A percentile compares a stretch with the other conserved stretches of the same genome.
Conservation (phyloP, 2,888 invertebrate genomes). For the Drosophila meridionalis region DNA sequence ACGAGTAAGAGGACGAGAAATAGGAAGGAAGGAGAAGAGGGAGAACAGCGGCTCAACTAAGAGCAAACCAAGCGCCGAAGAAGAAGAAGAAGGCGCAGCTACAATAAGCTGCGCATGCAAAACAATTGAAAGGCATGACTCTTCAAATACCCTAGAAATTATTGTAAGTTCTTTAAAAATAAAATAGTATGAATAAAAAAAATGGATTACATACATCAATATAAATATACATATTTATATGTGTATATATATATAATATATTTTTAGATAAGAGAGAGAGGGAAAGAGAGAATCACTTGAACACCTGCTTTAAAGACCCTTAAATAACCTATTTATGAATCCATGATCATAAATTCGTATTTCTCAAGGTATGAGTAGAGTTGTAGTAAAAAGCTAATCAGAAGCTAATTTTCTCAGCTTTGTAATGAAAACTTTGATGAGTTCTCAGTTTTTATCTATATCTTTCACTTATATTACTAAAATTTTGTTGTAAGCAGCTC, state of each 20-base stretch:
- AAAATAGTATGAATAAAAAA: no score
- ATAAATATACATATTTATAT: not conserved
- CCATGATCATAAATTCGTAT: no score
- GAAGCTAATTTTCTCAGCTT: not conserved
- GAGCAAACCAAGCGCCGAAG: slow-evolving; percentile 6
- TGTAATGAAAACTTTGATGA: not conserved
- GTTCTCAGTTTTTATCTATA: slow-evolving; percentile 6
- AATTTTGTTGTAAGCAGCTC: slow-evolving; percentile 4
- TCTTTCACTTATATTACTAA: not conserved
- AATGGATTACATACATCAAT: not conserved
- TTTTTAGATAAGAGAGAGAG: no score
- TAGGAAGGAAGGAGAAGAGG: slow-evolving; percentile 12
- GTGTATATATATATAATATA: no score
- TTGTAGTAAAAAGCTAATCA: not conserved
- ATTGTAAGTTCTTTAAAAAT: not conserved
- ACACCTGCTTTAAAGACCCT: no score
- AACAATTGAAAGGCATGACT: slow-evolving; percentile 30
- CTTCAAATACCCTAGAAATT: slow-evolving; percentile 32
- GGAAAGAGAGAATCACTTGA: no score
- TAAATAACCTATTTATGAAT: no score
- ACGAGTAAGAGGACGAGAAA: not conserved
- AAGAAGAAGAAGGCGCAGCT: slow-evolving; percentile 1
- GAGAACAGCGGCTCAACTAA: not conserved
- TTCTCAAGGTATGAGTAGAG: no score
- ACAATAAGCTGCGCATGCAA: slow-evolving; percentile 23